Conservation (phyloP, 1,140 invertebrate species). For the Druon quercuslanigerum region DNA sequence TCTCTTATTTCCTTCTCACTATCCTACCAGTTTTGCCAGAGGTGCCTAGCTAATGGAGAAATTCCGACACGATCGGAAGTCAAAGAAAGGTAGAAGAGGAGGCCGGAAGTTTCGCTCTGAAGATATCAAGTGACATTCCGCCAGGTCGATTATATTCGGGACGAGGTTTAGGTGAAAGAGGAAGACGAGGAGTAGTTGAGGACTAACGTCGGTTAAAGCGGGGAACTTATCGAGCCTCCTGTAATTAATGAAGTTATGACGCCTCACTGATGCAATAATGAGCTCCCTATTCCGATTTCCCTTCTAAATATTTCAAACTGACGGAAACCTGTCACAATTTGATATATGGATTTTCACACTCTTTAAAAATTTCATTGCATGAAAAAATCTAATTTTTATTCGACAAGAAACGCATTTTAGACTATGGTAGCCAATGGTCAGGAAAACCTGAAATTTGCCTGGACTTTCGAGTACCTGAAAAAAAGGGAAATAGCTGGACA, state of each 20-base stretch:
- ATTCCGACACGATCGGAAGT: constrained; percentile 35
- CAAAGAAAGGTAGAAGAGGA: background rate
- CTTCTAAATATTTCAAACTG: background rate
- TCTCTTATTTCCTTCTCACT: background rate
- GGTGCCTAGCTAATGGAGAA: constrained; percentile 27
- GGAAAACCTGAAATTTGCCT: no score
- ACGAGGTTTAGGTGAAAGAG: background rate
- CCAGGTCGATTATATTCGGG: constrained; percentile 2
- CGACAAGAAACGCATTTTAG: no score
- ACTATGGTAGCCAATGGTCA: no score
- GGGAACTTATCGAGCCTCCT: constrained; percentile 20
- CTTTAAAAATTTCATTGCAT: no score
- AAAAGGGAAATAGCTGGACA: no score
- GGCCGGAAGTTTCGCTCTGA: background rate
- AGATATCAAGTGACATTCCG: constrained; percentile 35
- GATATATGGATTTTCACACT: background rate
- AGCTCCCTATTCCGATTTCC: constrained; percentile 30
- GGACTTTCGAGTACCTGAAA: no score
- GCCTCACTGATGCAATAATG: constrained; percentile 52
- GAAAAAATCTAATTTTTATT: no score
- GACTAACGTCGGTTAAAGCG: background rate
- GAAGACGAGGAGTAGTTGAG: background rate
- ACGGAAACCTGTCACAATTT: background rate
- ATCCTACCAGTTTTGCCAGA: background rate
- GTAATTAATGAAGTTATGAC: constrained; percentile 58